phyloP scores from a whole-genome alignment of 2,113 vertebrate genomes.

The Galbula dea region DNA sequence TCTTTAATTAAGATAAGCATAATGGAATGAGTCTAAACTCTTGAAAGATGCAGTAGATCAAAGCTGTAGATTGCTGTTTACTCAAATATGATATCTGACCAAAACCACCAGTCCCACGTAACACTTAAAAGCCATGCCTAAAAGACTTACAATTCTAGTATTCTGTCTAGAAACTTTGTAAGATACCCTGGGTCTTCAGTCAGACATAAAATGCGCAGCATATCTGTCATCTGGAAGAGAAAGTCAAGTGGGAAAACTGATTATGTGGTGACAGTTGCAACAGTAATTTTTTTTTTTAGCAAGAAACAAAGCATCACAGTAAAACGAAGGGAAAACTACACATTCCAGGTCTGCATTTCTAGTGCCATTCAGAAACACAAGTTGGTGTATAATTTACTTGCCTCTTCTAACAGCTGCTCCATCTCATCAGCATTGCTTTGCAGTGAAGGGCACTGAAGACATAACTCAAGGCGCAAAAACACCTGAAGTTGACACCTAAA shows the following conservation, averaged over 20 bases:
- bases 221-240: constrained; percentile 80
- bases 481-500: constrained; percentile 88
- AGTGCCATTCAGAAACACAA: neutral
- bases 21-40: neutral
- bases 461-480: constrained; percentile 85
- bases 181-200: constrained; percentile 86
- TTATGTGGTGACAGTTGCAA: neutral
- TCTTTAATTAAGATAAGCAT: neutral
- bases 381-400: constrained; percentile 7
- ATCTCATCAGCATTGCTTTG: constrained; percentile 60
- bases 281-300: neutral
- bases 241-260: neutral
- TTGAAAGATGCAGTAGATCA: neutral
- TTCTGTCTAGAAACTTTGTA: constrained; percentile 84
- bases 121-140: neutral
- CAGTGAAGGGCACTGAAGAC: constrained; percentile 70
- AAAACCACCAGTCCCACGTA: neutral
- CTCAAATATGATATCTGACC: neutral
- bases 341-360: neutral
- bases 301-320: neutral
- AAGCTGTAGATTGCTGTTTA: neutral
- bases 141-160: constrained; percentile 82
- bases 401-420: constrained; percentile 88
- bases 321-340: neutral
- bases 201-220: constrained; percentile 86